A percentile compares a stretch with the other conserved stretches of the same genome.
Conservation (phyloP, 2,797 vertebrate species). For the Anniella stebbinsi region DNA sequence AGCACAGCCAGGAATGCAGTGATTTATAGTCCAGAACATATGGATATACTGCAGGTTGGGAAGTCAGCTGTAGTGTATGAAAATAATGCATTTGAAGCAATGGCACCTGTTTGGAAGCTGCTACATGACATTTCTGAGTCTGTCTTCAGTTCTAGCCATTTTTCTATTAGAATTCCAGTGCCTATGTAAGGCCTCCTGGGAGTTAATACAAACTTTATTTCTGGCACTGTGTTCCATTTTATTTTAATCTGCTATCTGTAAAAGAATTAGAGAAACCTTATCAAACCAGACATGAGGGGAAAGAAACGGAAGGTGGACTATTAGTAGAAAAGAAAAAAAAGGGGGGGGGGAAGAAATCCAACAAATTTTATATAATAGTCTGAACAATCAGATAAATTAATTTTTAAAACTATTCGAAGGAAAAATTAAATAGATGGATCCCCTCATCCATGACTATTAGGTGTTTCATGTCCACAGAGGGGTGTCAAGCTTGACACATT, state of each 20-base stretch:
- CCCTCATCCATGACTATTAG: constrained; percentile 68
- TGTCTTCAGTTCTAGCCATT: not conserved
- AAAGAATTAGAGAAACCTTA: constrained; percentile 60
- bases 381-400: constrained; percentile 77
- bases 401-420: constrained; percentile 70
- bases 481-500: constrained; percentile 72
- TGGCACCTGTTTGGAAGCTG: not conserved
- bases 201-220: constrained; percentile 49
- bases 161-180: constrained; percentile 1
- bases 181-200: constrained; percentile 18
- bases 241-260: constrained; percentile 62
- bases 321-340: constrained; percentile 29
- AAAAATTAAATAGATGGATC: constrained; percentile 79
- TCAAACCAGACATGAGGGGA: constrained; percentile 49
- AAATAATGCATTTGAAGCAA: not conserved
- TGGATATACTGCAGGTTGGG: not conserved
- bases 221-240: constrained; percentile 55
- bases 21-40: not conserved
- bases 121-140: not conserved
- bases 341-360: constrained; percentile 55
- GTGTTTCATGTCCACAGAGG: constrained; percentile 68
- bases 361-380: constrained; percentile 71
- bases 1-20: no score
- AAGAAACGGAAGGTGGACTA: constrained; percentile 58
- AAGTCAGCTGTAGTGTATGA: not conserved